These are phyloP conservation scores for Ploceus nigricollis DNA, from an alignment of 2,113 vertebrate genomes.

Conservation along the genomic window DNA sequence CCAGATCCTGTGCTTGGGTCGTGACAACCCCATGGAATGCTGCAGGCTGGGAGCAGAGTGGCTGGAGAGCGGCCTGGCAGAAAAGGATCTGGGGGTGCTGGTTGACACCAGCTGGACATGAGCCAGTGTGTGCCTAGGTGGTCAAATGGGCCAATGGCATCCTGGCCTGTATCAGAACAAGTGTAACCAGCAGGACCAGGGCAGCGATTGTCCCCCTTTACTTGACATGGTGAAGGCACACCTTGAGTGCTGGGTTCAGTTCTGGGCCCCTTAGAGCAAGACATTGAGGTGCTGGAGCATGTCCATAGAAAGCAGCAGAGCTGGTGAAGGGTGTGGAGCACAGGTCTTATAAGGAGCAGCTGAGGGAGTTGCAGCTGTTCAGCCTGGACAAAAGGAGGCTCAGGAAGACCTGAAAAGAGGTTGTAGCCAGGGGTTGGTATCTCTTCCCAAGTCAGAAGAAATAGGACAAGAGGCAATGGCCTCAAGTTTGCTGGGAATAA, in stretches of 20 bases:
- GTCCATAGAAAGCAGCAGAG: neutral
- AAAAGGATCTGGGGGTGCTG: neutral
- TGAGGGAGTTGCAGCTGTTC: neutral
- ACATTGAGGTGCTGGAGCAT: accelerated
- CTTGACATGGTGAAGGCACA: neutral
- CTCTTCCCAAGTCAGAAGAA: neutral
- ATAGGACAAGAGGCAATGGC: neutral
- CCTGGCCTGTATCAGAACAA: neutral
- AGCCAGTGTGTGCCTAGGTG: neutral
- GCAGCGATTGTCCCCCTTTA: neutral
- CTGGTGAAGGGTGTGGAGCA: neutral
- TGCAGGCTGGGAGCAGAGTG: neutral
- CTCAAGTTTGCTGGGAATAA: neutral
- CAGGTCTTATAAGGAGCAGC: neutral
- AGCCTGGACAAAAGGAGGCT: neutral
- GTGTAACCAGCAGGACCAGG: neutral
- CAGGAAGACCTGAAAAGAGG: neutral
- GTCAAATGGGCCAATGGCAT: neutral
- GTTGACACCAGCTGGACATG: accelerated
- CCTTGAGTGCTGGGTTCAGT: neutral
- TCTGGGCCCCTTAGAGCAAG: neutral
- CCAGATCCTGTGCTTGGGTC: neutral
- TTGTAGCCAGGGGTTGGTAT: neutral
- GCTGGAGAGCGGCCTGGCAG: neutral
- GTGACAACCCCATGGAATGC: neutral